phyloP scores from a whole-genome alignment of 2,888 invertebrate species.

The Capitulum mitella region DNA sequence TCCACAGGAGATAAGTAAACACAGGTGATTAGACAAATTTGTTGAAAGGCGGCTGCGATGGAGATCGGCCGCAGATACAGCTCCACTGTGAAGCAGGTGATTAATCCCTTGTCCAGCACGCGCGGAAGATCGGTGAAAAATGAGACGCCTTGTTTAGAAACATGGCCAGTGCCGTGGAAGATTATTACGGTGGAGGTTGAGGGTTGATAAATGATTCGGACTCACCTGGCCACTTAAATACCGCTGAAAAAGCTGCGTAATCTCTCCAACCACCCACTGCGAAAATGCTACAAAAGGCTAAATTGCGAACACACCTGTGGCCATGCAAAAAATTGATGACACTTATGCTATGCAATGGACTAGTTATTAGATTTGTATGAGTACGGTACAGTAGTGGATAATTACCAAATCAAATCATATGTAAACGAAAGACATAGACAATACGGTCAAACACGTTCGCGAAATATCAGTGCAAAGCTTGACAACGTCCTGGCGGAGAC shows the following conservation, averaged over 20 bases:
- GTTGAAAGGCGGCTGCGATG: background rate
- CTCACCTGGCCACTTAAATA: background rate
- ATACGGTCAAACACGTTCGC: too few relatives aligned
- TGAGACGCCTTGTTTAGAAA: background rate
- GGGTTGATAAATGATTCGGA: background rate
- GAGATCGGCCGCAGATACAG: background rate
- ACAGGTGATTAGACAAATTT: slow-evolving; percentile 9
- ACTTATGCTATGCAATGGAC: too few relatives aligned
- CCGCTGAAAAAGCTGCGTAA: background rate
- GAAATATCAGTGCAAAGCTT: too few relatives aligned
- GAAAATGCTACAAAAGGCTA: too few relatives aligned
- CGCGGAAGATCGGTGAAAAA: background rate
- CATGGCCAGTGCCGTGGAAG: background rate
- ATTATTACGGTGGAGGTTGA: background rate
- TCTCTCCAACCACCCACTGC: too few relatives aligned
- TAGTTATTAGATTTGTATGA: too few relatives aligned
- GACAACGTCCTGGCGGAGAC: too few relatives aligned
- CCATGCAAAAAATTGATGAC: too few relatives aligned
- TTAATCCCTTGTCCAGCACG: background rate
- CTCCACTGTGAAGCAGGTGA: background rate
- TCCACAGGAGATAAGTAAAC: background rate
- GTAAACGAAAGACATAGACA: too few relatives aligned
- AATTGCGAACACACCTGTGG: too few relatives aligned
- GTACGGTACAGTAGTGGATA: too few relatives aligned
- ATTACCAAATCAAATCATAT: too few relatives aligned